Conservation (phyloP, 2,888 invertebrate genomes). For the Thera obeliscata region DNA sequence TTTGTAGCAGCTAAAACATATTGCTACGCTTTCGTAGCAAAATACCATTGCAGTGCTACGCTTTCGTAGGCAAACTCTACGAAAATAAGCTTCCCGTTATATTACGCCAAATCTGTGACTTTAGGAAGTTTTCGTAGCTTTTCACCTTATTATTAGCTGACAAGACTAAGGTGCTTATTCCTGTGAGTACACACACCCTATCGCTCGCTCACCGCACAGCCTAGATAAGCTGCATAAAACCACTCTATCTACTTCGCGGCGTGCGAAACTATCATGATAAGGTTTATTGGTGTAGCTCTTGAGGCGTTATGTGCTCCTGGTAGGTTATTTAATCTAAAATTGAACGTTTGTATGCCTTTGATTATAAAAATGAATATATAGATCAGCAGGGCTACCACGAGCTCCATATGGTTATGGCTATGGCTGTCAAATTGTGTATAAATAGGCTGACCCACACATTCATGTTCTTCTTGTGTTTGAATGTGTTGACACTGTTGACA, state of each 20-base stretch:
- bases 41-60: not conserved
- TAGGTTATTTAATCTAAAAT: slow-evolving; percentile 21
- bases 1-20: not conserved
- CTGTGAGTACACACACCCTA: slow-evolving; percentile 3
- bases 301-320: slow-evolving; percentile 19
- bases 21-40: slow-evolving; percentile 4
- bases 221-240: slow-evolving; percentile 16
- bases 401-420: no score
- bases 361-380: not conserved
- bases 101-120: not conserved
- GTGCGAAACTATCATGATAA: slow-evolving; percentile 26
- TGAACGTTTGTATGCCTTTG: not conserved
- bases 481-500: no score
- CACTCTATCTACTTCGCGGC: slow-evolving; percentile 13
- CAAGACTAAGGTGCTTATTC: not conserved
- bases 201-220: slow-evolving; percentile 5
- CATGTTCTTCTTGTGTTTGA: no score
- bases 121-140: not conserved
- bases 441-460: no score
- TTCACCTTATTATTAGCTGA: not conserved
- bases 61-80: not conserved
- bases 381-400: no score
- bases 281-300: slow-evolving; percentile 29
- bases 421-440: no score
- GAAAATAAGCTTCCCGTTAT: not conserved